Evolutionary conservation across 2,113 vertebrate species (phyloP).

Genomic region (Cinclus mexicanus): DNA sequence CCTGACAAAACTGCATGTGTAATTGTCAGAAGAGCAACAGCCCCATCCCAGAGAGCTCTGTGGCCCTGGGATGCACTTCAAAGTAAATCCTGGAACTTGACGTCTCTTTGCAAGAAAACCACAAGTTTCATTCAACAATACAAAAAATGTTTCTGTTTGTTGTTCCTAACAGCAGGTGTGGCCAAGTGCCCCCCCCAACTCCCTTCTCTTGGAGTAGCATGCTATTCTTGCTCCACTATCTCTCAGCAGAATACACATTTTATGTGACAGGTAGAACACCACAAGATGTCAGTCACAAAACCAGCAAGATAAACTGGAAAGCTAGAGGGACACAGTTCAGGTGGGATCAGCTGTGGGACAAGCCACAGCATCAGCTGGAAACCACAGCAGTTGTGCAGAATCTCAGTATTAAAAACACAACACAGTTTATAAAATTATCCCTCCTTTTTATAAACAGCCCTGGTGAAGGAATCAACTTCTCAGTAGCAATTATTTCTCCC

Average conservation of each 20-base stretch:
- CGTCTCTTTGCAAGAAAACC: background rate
- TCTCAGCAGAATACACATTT: background rate
- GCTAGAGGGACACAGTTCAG: background rate
- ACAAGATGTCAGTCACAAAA: constrained; percentile 13
- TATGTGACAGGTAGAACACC: background rate
- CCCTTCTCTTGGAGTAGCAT: background rate
- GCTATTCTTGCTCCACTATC: background rate
- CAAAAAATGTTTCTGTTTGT: background rate
- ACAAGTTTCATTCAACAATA: background rate
- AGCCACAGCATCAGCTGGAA: background rate
- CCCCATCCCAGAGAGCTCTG: background rate
- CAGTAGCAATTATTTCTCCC: background rate
- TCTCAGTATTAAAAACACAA: background rate
- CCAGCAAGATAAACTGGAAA: background rate
- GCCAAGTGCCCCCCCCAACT: background rate
- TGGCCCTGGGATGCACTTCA: background rate
- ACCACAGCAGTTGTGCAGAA: background rate
- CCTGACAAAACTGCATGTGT: background rate
- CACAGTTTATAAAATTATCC: background rate
- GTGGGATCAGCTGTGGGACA: background rate
- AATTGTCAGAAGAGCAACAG: background rate
- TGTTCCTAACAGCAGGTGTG: background rate
- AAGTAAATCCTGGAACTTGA: background rate
- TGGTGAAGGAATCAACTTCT: background rate
- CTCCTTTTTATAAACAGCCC: background rate